phyloP scores from a whole-genome alignment of 2,797 vertebrate species.

The Pteropus rufus region DNA sequence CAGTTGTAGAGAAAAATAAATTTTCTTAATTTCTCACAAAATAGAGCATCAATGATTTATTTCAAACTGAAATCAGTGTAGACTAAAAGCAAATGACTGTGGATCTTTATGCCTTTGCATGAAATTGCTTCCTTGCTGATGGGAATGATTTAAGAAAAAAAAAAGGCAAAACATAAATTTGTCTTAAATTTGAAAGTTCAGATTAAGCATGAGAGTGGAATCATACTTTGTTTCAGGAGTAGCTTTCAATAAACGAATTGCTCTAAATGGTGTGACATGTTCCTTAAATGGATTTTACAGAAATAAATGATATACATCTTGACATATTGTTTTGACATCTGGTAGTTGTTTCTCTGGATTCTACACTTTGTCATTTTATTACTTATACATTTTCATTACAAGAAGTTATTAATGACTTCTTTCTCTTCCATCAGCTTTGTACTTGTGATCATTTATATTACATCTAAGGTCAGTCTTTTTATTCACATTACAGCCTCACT shows the following conservation, averaged over 20 bases:
- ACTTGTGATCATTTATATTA: constrained; percentile 43
- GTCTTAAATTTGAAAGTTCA: constrained; percentile 70
- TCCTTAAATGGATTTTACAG: constrained; percentile 75
- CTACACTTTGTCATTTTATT: constrained; percentile 54
- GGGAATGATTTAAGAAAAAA: background rate
- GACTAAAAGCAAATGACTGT: constrained; percentile 49
- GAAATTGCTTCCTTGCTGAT: background rate
- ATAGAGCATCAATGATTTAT: constrained; percentile 23
- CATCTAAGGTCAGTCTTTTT: constrained; percentile 49
- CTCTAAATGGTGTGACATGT: constrained; percentile 69
- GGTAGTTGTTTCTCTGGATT: constrained; percentile 64
- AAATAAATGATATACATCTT: constrained; percentile 63
- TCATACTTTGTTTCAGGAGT: constrained; percentile 63
- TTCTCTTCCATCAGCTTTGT: constrained; percentile 33
- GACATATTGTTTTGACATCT: constrained; percentile 72
- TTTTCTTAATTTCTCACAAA: background rate
- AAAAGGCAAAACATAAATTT: constrained; percentile 50
- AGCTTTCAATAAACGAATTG: constrained; percentile 73
- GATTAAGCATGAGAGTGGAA: constrained; percentile 59
- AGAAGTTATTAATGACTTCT: constrained; percentile 28
- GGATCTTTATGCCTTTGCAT: background rate
- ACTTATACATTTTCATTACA: constrained; percentile 57
- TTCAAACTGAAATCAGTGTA: constrained; percentile 54
- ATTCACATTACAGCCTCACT: constrained; percentile 45
- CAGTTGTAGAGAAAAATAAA: background rate